Evolutionary conservation across 2,113 vertebrate genomes (phyloP), one percentile per base, ranked within the genome.

Genomic region (Gymnocephalus cernua): DNA sequence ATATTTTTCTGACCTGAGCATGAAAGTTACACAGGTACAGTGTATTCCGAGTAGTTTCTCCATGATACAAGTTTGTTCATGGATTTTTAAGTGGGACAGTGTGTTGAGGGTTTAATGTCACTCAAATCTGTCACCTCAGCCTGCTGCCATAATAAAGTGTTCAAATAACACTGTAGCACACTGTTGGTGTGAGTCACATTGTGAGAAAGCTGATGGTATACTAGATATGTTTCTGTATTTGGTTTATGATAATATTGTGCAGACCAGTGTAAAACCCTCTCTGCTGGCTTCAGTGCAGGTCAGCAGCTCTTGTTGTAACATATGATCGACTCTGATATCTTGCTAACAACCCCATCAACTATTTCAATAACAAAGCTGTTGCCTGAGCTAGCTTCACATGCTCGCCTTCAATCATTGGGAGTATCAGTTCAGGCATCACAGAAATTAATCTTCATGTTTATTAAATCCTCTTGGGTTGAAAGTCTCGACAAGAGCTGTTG

Each of bases 401-500:
- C 63, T 38, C 10, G 35, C 45, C 66, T 56, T 67, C 68, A 69
- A 72, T 77, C 5, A 84, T 75, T 70, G 72, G 35, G 15, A 53
- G 4, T n/a, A 72, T 74, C 69, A 53, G 23, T 65, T 62, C 45
- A 41, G 58, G 58, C 35, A 6, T 32, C 50, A 15, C 32, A 75
- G 21, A 65, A 74, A 83, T 70, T 18, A 56, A 83, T 80, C 44
- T 73, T 25, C 18, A 13, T 66, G 69, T 85, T 76, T 58, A 72
- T 74, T 76, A 53, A 80, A 62, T 67, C 62, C 48, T 64, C 45
- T 80, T 56, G 19, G 18, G 41, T 32, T 75, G 14, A 25, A 54
- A 75, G 35, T 75, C 57, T 83, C 64, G 79, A 58, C 41, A 62
- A 77, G 67, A 81, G 81, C 54, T 72, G 47, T 82, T 84, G 84